Evolutionary conservation across 2,113 vertebrate genomes (phyloP), one percentile per base, ranked within the genome.

Genomic region (Paedocypris sp.): DNA sequence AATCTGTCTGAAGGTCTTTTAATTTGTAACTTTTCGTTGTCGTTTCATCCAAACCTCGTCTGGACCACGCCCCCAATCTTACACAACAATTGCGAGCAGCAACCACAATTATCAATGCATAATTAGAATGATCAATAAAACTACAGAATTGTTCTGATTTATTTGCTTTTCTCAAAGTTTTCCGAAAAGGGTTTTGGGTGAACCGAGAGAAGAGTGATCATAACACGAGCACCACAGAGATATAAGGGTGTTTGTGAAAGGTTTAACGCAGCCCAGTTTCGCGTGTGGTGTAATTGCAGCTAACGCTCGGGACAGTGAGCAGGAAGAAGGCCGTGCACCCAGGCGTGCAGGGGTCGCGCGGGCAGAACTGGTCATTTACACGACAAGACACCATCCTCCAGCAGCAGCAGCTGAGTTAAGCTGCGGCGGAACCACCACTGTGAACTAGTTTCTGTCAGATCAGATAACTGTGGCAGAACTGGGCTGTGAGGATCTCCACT

Each of bases 1-100:
- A n/a, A n/a, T n/a, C n/a, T n/a, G n/a, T n/a, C n/a, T n/a, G n/a
- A n/a, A n/a, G n/a, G n/a, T n/a, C n/a, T n/a, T n/a, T n/a, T n/a
- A n/a, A n/a, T n/a, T n/a, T n/a, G n/a, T 38, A 36, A n/a, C 57
- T 11, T 25, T 46, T 72, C n/a, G n/a, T n/a, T n/a, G n/a, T 75
- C 1, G 66, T 85, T 87, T 89, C 86, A 85, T 89, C 90, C 89
- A 87, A 93, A 92, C 91, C 88, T 90, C 89, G 80, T 68, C 79
- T 82, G 82, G 86, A 89, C 78, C 86, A 82, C 89, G 88, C 85
- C 90, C 88, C 88, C 84, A 87, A 83, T 84, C 88, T 90, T 93
- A 87, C 89, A 90, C 88, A 92, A 91, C 91, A 90, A 90, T 91
- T 88, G 91, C 89, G 91, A 88, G 85, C 90, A 91, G 92, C 91